Base-by-base conservation (phyloP, 2,113 vertebrate species). In the Lampris megalopsis region DNA sequence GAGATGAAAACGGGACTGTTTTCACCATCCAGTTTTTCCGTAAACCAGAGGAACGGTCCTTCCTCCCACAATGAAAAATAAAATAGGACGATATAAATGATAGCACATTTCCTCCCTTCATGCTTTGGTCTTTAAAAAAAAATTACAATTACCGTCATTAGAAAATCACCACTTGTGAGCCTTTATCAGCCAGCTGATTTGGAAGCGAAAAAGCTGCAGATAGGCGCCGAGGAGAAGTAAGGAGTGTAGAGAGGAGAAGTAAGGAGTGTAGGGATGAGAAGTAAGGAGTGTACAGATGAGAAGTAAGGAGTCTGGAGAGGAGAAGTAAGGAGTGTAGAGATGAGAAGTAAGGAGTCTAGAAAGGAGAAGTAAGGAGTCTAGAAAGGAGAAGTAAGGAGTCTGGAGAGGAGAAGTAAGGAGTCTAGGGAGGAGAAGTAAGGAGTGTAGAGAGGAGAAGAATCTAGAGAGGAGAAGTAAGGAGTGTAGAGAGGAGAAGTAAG, bases 11-110 rank as follows among this genome's bases (percentile, higher is more conserved):
- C 24, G 24, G 24, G n/a, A 9, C 7, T 73, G 60, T 68, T 73
- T 64, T 65, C 24, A 49, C 64, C 61, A 54, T 24, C 13, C 37
- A 49, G 9, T 52, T 5, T 4, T 9, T 37, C 64, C 63, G 63
- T 53, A 70, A 68, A 75, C 54, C 60, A 61, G n/a, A 59, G 45
- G 61, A 66, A 75, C 10, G 49, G 9, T 4, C 68, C 82, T 42
- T 68, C 64, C 52, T 13, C 63, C 7, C 48, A 43, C 3, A 69
- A 43, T 1, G 62, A 67, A 47, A 11, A 70, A 59, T 13, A 67
- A 82, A 74, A 43, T 74, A 63, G 35, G 2, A 63, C 10, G 50
- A 2, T 11, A 11, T 6, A 5, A 36, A 4, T 9, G 10, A 41
- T 6, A 56, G 13, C n/a, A 50, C 13, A 5, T 50, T 54, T 67